Percentiles rank a stretch among this genome's conserved stretches.
phyloP scores from a whole-genome alignment of 1,140 invertebrate genomes.

The Apis laboriosa region DNA sequence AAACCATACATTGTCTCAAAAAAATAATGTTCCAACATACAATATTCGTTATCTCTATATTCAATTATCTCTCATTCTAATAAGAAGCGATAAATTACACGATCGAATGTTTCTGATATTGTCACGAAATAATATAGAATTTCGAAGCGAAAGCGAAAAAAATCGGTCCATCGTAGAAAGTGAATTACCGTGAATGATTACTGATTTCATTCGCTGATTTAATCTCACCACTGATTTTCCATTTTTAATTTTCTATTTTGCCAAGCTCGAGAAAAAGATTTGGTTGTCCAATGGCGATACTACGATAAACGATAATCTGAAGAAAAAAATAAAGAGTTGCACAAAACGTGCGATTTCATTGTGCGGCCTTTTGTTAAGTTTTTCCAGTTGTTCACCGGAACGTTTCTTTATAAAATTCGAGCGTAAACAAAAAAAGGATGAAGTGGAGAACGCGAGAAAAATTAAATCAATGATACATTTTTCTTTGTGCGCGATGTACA shows the following conservation, averaged over 20 bases:
- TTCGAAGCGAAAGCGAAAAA: constrained; percentile 5
- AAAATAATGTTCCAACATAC: no score
- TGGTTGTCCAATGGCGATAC: constrained; percentile 31
- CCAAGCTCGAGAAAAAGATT: not conserved
- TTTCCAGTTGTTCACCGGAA: not conserved
- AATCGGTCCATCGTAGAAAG: constrained; percentile 38
- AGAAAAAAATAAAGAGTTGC: not conserved
- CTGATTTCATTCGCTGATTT: constrained; percentile 21
- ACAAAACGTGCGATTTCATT: constrained; percentile 4
- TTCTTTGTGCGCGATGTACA: not conserved
- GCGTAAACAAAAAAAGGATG: no score
- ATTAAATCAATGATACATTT: not conserved
- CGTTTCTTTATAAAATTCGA: not conserved
- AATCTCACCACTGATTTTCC: constrained; percentile 4
- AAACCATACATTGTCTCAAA: not conserved
- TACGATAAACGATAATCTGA: constrained; percentile 24
- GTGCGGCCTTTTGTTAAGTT: constrained; percentile 37
- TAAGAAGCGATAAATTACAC: not conserved
- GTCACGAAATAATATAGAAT: not conserved
- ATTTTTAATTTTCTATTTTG: constrained; percentile 7
- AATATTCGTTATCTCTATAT: no score
- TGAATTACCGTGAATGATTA: constrained; percentile 49
- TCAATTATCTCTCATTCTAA: not conserved
- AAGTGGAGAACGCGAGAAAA: not conserved
- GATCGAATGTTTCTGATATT: not conserved